These are phyloP conservation scores for Rhopalosiphum padi DNA, from an alignment of 1,140 invertebrate genomes.

Conservation along the genomic window DNA sequence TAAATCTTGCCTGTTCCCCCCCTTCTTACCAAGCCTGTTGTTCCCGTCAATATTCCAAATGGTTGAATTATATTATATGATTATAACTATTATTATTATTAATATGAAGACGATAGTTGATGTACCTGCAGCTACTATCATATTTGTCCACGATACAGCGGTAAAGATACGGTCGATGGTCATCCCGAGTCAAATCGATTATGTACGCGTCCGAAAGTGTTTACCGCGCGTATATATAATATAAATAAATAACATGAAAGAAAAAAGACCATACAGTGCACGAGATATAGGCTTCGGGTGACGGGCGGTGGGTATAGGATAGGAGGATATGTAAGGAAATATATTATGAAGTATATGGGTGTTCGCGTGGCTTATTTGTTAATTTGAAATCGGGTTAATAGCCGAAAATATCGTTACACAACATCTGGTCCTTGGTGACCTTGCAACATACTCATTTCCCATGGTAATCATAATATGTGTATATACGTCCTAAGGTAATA, in stretches of 20 bases:
- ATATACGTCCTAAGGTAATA: not conserved
- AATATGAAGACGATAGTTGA: slow-evolving; percentile 26
- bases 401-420: slow-evolving; percentile 56
- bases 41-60: not conserved
- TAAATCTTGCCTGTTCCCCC: not conserved
- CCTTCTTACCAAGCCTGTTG: not conserved
- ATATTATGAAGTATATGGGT: slow-evolving; percentile 35
- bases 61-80: not conserved
- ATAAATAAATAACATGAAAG: slow-evolving; percentile 17
- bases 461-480: slow-evolving; percentile 30
- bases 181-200: slow-evolving; percentile 51
- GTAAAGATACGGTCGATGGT: not conserved
- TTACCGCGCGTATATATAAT: slow-evolving; percentile 9
- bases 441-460: slow-evolving; percentile 49
- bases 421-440: slow-evolving; percentile 56
- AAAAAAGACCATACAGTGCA: not conserved
- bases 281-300: not conserved
- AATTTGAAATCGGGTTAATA: slow-evolving; percentile 52
- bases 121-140: not conserved
- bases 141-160: not conserved
- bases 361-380: slow-evolving; percentile 51
- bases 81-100: slow-evolving; percentile 10
- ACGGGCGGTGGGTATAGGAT: not conserved
- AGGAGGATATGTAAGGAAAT: not conserved
- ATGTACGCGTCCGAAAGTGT: slow-evolving; percentile 22